Evolutionary conservation across 2,113 vertebrate genomes (phyloP).

Genomic region (Tautogolabrus adspersus): DNA sequence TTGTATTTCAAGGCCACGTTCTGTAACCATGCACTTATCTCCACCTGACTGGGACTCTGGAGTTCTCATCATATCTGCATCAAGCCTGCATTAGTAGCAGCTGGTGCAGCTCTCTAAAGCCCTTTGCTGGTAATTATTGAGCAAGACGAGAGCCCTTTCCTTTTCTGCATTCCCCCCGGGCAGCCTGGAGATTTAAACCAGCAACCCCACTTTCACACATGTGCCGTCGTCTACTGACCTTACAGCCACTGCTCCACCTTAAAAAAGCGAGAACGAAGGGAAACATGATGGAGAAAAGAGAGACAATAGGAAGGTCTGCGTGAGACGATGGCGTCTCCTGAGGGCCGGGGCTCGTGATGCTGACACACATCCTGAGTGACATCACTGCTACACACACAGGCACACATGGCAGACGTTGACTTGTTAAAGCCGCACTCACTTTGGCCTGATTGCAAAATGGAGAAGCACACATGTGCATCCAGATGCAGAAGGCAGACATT

Average conservation of each 20-base stretch:
- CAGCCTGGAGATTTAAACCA: conserved; percentile 5
- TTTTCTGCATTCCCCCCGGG: conserved; percentile 15
- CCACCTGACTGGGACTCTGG: too few relatives aligned
- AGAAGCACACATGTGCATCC: conserved; percentile 12
- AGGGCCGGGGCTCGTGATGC: conserved; percentile 43
- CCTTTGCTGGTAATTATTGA: conserved; percentile 53
- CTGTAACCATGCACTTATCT: too few relatives aligned
- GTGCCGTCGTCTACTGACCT: conserved; percentile 40
- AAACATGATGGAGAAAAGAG: neutral
- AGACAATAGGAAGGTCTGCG: conserved; percentile 23
- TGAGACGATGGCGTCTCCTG: conserved; percentile 34
- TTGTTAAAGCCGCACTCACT: conserved; percentile 7
- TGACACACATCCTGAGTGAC: conserved; percentile 63
- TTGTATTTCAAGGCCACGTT: too few relatives aligned
- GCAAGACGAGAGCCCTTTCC: conserved; percentile 11
- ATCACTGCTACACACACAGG: conserved; percentile 29
- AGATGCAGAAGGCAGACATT: conserved; percentile 14
- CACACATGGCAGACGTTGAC: conserved; percentile 14
- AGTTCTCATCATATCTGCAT: conserved; percentile 45
- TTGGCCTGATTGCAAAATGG: conserved; percentile 54
- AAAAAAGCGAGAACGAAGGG: conserved; percentile 6
- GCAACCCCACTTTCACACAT: neutral
- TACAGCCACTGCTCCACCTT: conserved; percentile 24
- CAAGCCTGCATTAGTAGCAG: conserved; percentile 43
- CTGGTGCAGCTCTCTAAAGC: conserved; percentile 43